Conservation (phyloP, 2,113 vertebrate species). For the Vimba vimba region DNA sequence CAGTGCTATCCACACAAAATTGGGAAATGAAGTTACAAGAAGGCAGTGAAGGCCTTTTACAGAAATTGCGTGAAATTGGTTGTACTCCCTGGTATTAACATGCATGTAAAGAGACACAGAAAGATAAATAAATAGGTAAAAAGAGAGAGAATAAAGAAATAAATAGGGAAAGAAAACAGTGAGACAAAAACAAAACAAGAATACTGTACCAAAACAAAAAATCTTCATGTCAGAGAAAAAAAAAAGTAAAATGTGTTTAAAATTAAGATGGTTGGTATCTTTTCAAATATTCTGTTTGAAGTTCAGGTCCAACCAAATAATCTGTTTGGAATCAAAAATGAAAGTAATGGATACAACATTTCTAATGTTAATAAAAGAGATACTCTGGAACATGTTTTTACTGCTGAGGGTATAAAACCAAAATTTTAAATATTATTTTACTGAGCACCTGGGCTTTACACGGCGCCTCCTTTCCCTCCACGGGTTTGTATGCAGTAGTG, state of each 20-base stretch:
- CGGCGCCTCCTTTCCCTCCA: slow-evolving; percentile 42
- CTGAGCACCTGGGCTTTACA: slow-evolving; percentile 49
- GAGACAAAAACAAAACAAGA: neutral
- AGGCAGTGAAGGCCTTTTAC: neutral
- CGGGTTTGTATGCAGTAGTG: slow-evolving; percentile 44
- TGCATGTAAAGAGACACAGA: too few species aligned
- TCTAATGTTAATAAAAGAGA: slow-evolving; percentile 48
- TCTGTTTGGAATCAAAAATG: slow-evolving; percentile 48
- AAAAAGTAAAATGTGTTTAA: slow-evolving; percentile 17
- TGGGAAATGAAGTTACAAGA: neutral
- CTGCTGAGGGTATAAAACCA: slow-evolving; percentile 42
- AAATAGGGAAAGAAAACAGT: neutral
- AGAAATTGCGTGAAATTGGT: neutral
- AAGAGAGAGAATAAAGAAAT: neutral
- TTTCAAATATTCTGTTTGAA: slow-evolving; percentile 60
- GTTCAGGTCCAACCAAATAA: slow-evolving; percentile 48
- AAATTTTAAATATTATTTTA: slow-evolving; percentile 53
- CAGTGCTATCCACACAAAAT: neutral
- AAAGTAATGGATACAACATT: slow-evolving; percentile 23
- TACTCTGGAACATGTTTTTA: slow-evolving; percentile 41
- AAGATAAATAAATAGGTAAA: neutral
- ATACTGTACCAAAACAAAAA: neutral
- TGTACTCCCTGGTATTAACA: neutral
- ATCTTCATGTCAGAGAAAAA: slow-evolving; percentile 10
- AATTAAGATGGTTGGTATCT: slow-evolving; percentile 37